These are phyloP conservation scores for Pammene aurita DNA, from an alignment of 2,888 invertebrate species.

Conservation along the genomic window DNA sequence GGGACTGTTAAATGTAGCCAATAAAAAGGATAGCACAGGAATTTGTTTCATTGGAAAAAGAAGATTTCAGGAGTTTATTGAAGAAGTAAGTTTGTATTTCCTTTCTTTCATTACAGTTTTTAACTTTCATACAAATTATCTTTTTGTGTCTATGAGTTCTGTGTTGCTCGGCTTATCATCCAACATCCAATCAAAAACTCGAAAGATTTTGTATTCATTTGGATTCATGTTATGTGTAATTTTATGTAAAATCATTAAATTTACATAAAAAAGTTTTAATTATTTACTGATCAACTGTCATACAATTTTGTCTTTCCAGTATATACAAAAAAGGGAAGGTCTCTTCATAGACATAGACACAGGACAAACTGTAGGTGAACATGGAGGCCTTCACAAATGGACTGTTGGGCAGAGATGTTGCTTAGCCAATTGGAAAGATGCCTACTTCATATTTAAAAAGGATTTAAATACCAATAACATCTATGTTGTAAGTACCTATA, in stretches of 20 bases:
- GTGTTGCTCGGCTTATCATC: no score
- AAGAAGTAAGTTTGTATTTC: slow-evolving; percentile 84
- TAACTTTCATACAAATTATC: background rate
- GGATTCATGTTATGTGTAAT: no score
- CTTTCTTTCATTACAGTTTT: background rate
- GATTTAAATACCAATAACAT: slow-evolving; percentile 87
- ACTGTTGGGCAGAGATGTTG: slow-evolving; percentile 95
- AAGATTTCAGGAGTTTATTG: slow-evolving; percentile 94
- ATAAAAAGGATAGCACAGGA: slow-evolving; percentile 94
- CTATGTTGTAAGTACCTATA: slow-evolving; percentile 85
- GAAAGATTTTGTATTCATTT: no score
- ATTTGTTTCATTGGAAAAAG: slow-evolving; percentile 98
- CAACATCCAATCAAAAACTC: no score
- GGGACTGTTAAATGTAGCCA: slow-evolving; percentile 86
- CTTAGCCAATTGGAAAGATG: slow-evolving; percentile 83
- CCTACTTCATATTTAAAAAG: slow-evolving; percentile 91
- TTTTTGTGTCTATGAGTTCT: no score
- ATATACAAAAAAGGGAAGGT: slow-evolving; percentile 90
- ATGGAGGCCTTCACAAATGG: slow-evolving; percentile 95
- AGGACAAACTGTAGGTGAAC: slow-evolving; percentile 89
- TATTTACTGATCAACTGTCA: no score
- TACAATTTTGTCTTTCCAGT: slow-evolving; percentile 81
- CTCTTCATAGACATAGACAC: slow-evolving; percentile 92
- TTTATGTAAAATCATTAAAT: no score
- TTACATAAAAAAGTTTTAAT: no score